phyloP scores from a whole-genome alignment of 2,113 vertebrate species.

The Myxocyprinus asiaticus region DNA sequence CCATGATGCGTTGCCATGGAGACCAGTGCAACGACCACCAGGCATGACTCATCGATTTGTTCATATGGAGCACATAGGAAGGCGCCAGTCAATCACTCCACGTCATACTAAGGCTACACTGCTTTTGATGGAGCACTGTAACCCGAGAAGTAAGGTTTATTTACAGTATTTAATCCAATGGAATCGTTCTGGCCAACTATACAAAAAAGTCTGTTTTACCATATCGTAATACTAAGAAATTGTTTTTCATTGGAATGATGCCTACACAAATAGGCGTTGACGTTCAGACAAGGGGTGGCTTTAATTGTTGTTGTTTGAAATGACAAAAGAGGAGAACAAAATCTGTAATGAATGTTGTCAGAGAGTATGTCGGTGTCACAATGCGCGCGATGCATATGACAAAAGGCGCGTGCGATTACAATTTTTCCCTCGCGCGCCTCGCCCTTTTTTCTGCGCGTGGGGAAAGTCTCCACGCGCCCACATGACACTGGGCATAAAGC shows the following conservation, averaged over 20 bases:
- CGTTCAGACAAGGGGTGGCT: background rate
- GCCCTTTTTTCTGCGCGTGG: slow-evolving; percentile 65
- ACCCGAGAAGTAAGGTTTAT: background rate
- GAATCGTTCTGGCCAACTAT: background rate
- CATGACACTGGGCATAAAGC: slow-evolving; percentile 58
- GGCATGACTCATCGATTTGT: slow-evolving; percentile 60
- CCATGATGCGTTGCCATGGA: slow-evolving; percentile 54
- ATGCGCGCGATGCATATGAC: slow-evolving; percentile 43
- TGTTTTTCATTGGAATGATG: background rate
- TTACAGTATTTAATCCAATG: background rate
- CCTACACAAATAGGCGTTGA: slow-evolving; percentile 13
- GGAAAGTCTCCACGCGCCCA: slow-evolving; percentile 49
- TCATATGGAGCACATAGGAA: slow-evolving; percentile 38
- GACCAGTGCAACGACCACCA: slow-evolving; percentile 44
- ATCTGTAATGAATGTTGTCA: background rate
- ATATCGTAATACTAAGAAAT: slow-evolving; percentile 1
- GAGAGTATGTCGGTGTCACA: slow-evolving; percentile 26
- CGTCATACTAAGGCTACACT: background rate
- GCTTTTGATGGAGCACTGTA: background rate
- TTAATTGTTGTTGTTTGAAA: background rate
- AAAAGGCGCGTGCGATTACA: slow-evolving; percentile 57
- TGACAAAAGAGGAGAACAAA: background rate
- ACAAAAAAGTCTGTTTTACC: background rate
- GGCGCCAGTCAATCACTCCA: slow-evolving; percentile 2
- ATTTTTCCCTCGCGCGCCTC: slow-evolving; percentile 63